Percentiles rank a stretch among this genome's conserved stretches.
Conservation (phyloP, 2,113 vertebrate genomes). For the Lynx canadensis region DNA sequence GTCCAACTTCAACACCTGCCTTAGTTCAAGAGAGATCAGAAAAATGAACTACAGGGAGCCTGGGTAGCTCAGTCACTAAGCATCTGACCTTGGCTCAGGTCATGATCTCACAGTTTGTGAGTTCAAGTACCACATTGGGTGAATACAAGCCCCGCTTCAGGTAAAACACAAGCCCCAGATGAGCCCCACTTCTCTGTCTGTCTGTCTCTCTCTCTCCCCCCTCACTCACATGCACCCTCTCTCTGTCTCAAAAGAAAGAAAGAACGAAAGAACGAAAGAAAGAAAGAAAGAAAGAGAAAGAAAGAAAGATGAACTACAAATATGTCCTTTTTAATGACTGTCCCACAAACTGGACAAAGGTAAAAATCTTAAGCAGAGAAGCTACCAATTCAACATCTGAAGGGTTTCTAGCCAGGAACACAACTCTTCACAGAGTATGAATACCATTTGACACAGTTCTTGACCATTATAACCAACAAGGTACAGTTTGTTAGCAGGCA, state of each 20-base stretch:
- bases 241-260: too few relatives aligned
- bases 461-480: background rate
- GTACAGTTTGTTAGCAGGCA: accelerated
- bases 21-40: background rate
- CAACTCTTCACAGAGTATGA: background rate
- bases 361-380: background rate
- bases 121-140: too few relatives aligned
- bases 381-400: background rate
- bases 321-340: background rate
- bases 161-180: too few relatives aligned
- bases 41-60: background rate
- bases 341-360: background rate
- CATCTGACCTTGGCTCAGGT: too few relatives aligned
- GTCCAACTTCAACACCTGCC: background rate
- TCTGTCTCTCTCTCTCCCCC: too few relatives aligned
- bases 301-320: background rate
- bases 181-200: too few relatives aligned
- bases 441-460: background rate
- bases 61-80: too few relatives aligned
- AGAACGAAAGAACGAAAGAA: too few relatives aligned
- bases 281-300: background rate
- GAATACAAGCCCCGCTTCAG: too few relatives aligned
- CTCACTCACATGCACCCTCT: too few relatives aligned
- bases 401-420: background rate
- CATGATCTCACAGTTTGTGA: too few relatives aligned